Percentiles rank a stretch among this genome's conserved stretches.
phyloP scores from a whole-genome alignment of 2,113 vertebrate genomes.

The Sceloporus undulatus region DNA sequence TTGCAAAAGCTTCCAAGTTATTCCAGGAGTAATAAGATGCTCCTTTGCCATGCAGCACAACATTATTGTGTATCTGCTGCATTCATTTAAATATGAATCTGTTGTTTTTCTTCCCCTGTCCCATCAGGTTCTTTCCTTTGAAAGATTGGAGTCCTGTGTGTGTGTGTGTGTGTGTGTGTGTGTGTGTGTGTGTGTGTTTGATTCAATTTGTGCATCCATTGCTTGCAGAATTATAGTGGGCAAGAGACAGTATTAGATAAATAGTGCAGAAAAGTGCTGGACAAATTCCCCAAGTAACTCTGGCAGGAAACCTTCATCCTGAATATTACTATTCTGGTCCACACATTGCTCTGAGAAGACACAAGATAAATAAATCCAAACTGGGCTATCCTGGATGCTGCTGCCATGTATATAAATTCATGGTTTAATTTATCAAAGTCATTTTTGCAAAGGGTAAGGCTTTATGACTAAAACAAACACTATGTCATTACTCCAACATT shows the following conservation, averaged over 20 bases:
- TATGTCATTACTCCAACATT: neutral
- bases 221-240: conserved; percentile 22
- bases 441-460: conserved; percentile 3
- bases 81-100: conserved; percentile 44
- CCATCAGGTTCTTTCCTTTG: conserved; percentile 35
- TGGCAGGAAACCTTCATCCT: conserved; percentile 24
- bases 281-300: conserved; percentile 43
- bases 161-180: neutral
- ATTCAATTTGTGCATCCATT: conserved; percentile 42
- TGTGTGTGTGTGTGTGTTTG: neutral
- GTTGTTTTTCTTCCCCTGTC: conserved; percentile 34
- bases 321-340: neutral
- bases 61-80: conserved; percentile 43
- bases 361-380: neutral
- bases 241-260: conserved; percentile 38
- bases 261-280: conserved; percentile 40
- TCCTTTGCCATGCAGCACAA: conserved; percentile 15
- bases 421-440: conserved; percentile 16
- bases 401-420: neutral
- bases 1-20: conserved; percentile 37
- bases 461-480: conserved; percentile 19
- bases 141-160: conserved; percentile 35
- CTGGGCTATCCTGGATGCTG: neutral
- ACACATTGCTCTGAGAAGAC: neutral
- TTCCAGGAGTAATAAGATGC: conserved; percentile 37